Conservation (phyloP, 2,113 vertebrate species). For the Trinectes maculatus region DNA sequence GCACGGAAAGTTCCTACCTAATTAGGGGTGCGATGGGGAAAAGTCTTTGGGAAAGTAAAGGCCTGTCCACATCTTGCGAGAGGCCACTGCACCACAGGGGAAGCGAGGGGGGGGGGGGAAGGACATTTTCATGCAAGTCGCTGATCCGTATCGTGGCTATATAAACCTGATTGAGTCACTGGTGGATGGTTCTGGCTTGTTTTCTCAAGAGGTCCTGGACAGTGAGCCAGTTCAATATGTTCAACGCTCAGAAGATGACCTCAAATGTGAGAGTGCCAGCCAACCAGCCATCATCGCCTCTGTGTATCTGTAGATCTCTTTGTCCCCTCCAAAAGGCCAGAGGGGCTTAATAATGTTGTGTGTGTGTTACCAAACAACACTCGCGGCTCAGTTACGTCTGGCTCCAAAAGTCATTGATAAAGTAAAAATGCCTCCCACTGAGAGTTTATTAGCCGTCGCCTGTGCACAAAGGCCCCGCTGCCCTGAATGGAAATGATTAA, state of each 20-base stretch:
- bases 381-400: neutral
- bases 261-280: constrained; percentile 36
- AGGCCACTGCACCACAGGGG: constrained; percentile 43
- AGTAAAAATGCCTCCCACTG: constrained; percentile 23
- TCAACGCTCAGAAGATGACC: constrained; percentile 40
- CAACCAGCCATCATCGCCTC: constrained; percentile 2
- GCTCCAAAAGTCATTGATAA: constrained; percentile 42
- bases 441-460: constrained; percentile 27
- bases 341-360: constrained; percentile 32
- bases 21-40: constrained; percentile 71
- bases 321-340: constrained; percentile 21
- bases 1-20: constrained; percentile 77
- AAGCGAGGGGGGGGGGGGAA: neutral
- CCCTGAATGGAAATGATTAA: constrained; percentile 62
- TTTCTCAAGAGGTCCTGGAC: constrained; percentile 32
- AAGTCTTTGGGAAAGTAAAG: constrained; percentile 59
- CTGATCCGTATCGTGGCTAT: constrained; percentile 61
- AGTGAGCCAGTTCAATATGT: constrained; percentile 36
- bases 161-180: constrained; percentile 55
- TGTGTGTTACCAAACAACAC: constrained; percentile 21
- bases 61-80: constrained; percentile 50
- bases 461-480: constrained; percentile 29
- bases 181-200: constrained; percentile 29
- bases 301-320: constrained; percentile 29
- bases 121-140: constrained; percentile 50